Evolutionary conservation across 2,888 invertebrate genomes (phyloP), one percentile per base, ranked within the genome.

Genomic region (Luperina testacea): DNA sequence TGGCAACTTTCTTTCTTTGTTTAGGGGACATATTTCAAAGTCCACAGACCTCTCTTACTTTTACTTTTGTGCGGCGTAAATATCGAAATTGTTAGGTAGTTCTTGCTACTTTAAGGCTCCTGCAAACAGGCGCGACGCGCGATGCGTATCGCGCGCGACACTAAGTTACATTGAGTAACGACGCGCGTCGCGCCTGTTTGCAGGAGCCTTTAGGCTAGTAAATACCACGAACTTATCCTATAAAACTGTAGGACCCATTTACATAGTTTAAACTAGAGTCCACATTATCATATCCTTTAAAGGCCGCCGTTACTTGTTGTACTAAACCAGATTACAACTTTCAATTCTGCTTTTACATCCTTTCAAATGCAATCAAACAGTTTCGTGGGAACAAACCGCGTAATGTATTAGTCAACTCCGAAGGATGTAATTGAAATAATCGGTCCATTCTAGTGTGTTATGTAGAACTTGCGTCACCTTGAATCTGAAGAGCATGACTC

Each of bases 311-410:
- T 67, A 48, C 65, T 45, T 80, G n/a, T 27, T 13, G 32, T n/a
- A 83, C 24, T 48, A 64, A 32, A 72, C 59, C n/a, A 48, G 38
- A 57, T 65, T 72, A 64, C 61, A 72, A 84, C 87, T 84, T 85
- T 85, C 75, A 59, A 77, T 81, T 61, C 88, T 57, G 69, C 85
- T 85, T 87, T 77, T 87, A 85, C 88, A 85, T 85, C 85, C 88
- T 88, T 78, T 72, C 0, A 51, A 42, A 69, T 65, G 82, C 59
- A 86, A 82, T 86, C 53, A 59, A 51, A 61, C 17, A 24, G 65
- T 38, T 72, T 71, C 85, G 86, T 85, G 85, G 71, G 82, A 85
- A 85, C 53, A 59, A 13, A 72, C 38, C 63, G 0, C n/a, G 61
- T 17, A 20, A 68, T 71, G 64, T 72, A 76, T 88, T 81, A 65